Evolutionary conservation across 1,140 invertebrate genomes (phyloP).

Genomic region (Aphaenogaster ashmeadi): DNA sequence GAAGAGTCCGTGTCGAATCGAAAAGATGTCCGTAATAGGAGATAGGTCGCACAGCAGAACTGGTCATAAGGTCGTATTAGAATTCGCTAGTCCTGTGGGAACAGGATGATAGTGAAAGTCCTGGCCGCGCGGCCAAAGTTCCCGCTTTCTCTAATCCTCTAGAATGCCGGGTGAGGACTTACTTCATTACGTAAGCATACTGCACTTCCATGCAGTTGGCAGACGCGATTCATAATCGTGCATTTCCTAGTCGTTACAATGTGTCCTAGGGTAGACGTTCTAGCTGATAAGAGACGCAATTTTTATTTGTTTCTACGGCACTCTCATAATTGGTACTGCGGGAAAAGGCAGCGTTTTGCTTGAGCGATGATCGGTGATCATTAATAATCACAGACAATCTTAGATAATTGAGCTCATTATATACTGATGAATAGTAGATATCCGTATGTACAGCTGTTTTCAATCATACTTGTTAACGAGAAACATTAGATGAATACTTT

Average conservation of each 20-base stretch:
- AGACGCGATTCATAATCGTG: slow-evolving; percentile 4
- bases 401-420: slow-evolving; percentile 3
- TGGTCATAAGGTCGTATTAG: neutral
- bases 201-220: slow-evolving; percentile 5
- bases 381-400: neutral
- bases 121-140: slow-evolving; percentile 25
- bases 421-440: neutral
- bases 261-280: neutral
- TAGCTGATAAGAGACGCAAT: slow-evolving; percentile 12
- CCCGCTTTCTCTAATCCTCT: slow-evolving; percentile 66
- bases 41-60: neutral
- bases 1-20: neutral
- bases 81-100: neutral
- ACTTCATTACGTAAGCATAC: slow-evolving; percentile 28
- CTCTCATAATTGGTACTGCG: neutral
- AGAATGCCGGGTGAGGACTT: slow-evolving; percentile 43
- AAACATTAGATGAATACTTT: neutral
- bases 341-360: neutral
- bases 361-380: neutral
- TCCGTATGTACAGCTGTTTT: neutral
- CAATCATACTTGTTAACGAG: neutral
- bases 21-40: neutral
- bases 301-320: neutral
- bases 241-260: slow-evolving; percentile 3
- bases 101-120: slow-evolving; percentile 67